Evolutionary conservation across 53 echinoderm and acorn worm species (phyloP), one percentile per base, ranked within the genome.

Genomic region (Paracentrotus lividus): DNA sequence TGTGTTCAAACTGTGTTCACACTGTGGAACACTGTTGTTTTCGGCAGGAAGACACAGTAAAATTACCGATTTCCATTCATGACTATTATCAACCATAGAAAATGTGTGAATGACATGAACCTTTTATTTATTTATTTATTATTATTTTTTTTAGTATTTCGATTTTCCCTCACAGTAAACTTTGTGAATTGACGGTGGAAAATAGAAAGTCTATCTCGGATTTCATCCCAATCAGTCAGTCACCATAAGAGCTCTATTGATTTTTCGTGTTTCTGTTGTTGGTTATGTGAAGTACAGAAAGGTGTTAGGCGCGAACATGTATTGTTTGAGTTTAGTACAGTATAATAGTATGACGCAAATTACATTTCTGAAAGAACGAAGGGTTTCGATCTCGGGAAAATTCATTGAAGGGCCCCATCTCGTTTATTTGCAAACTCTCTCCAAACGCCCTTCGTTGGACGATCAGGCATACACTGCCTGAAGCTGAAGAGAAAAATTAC

Each of bases 311-410:
- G 72, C 40, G 72, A 72, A 72, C 5, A 40, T 0, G 40, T 21
- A 72, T 72, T 72, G 72, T 72, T 72, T 72, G 72, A 36, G 40
- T 18, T 16, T n/a, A n/a, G n/a, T n/a, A n/a, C n/a, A n/a, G n/a
- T n/a, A n/a, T n/a, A 10, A 64, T 31, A 8, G 72, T 72, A 4
- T 72, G 72, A 72, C 72, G 72, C 40, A 38, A 18, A 38, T 40
- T 21, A 20, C 9, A 20, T 72, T 72, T 36, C 72, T 18, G 20
- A 72, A 64, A 13, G 12, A 64, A 27, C 26, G 31, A 5, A 29
- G 64, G 72, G 72, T 36, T 2, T 20, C 72, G 15, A 20, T 40
- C 10, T 20, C 2, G 20, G 40, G 72, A 72, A n/a, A n/a, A n/a
- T n/a, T n/a, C n/a, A n/a, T n/a, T n/a, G n/a, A n/a, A n/a, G 20